Evolutionary conservation across 2,113 vertebrate genomes (phyloP), one percentile per base, ranked within the genome.

Genomic region (Typhlomys cinereus): DNA sequence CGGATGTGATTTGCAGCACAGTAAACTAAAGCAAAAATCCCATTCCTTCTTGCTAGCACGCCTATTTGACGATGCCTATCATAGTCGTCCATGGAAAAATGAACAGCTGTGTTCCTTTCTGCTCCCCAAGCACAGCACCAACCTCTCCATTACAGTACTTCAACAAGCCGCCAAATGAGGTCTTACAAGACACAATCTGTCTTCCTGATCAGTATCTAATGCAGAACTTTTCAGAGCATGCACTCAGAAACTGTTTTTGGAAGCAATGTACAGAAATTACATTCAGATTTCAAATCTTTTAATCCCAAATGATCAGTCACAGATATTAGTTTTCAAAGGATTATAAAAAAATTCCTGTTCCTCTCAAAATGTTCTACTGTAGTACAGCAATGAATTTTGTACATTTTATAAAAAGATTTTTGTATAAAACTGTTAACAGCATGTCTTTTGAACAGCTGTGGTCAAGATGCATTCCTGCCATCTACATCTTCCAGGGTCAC

Each of bases 401-500:
- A 88, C 70, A 57, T 81, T 85, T 76, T 54, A 70, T 41, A 14
- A 83, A 14, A 7, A 3, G 1, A 20, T 79, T 50, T 91, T 96
- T 67, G 69, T 95, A 76, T 23, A 91, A 88, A 90, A 91, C 36
- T 69, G 46, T 69, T 23, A 76, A 78, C 23, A 84, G 36, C 96
- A 5, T 83, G 89, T 59, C 76, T 94, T 93, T 41, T 88, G 83
- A 89, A 89, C 29, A 94, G 75, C 85, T 86, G 75, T 31, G 81
- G 54, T 95, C 71, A 94, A 75, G 27, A 92, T 92, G 78, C 5
- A 90, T 18, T 90, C 90, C 62, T 69, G 71, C 85, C 50, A 97
- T 90, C 70, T 97, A 92, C 91, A 96, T 90, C 71, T 95, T 83
- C 95, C 96, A 94, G 89, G 88, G 93, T 94, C 13, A 50, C 74